Percentiles rank a stretch among this genome's conserved stretches.
These are phyloP conservation scores for Hypotaenidia okinawae DNA, from an alignment of 2,797 vertebrate species.

Conservation along the genomic window DNA sequence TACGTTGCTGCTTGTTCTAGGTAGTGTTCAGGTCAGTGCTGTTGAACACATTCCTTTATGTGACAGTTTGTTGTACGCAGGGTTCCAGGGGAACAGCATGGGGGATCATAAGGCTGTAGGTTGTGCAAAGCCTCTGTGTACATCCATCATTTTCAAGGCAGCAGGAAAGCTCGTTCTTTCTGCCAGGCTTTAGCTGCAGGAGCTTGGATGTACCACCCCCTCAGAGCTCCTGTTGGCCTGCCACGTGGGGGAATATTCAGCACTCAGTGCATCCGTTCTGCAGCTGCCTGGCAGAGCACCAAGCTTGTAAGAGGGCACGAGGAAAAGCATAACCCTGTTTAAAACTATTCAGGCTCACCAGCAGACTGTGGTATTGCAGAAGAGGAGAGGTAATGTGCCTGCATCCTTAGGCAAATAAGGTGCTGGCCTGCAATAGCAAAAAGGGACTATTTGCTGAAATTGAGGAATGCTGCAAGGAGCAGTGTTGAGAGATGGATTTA, in stretches of 20 bases:
- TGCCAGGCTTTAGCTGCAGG: background rate
- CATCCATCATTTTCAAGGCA: conserved; percentile 29
- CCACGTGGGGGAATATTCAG: background rate
- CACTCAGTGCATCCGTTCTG: background rate
- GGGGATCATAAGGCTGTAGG: background rate
- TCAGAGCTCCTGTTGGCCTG: background rate
- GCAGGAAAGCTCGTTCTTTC: conserved; percentile 12
- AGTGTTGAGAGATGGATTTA: background rate
- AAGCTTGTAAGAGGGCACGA: background rate
- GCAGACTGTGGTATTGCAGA: background rate
- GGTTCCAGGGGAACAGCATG: background rate
- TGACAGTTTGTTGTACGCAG: background rate
- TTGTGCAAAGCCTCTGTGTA: background rate
- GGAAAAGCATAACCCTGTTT: background rate
- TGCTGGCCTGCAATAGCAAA: background rate
- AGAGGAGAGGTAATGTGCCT: background rate
- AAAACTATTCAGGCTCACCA: background rate
- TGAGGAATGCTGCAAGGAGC: background rate
- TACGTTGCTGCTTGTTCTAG: background rate
- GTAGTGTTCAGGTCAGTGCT: background rate
- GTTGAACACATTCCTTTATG: background rate
- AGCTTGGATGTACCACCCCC: background rate
- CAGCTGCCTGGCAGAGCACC: conserved; percentile 33
- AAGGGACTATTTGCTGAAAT: background rate
- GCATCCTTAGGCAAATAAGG: background rate